Base-by-base conservation (phyloP, 2,888 invertebrate species). In the Lasioglossum oenotherae region DNA sequence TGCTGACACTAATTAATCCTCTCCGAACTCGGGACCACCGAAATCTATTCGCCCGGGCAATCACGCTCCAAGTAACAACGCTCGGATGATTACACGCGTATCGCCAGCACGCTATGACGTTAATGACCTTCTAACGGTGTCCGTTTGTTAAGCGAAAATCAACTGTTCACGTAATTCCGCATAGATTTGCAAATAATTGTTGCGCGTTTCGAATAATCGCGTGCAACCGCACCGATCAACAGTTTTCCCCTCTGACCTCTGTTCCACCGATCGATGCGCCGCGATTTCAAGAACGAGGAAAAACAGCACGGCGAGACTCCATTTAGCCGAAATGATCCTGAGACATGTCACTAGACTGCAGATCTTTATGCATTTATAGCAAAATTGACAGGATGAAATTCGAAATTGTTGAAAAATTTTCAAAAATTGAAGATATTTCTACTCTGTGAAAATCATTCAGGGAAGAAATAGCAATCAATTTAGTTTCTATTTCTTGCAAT, bases 121-220 rank as follows among this genome's bases (percentile, higher is more conserved):
- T 74, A 64, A 74, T 44, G 74, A 80, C 46, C 19, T 74, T 27
- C 75, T n/a, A n/a, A 41, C 73, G 35, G 27, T 74, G 67, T 27
- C 38, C 77, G 60, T 38, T 49, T 27, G 14, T 74, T 78, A 64
- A 60, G 71, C 23, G 27, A 71, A 73, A 72, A 46, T 14, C 8
- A 27, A 19, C 35, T 27, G 23, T 46, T 6, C 60, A 16, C 46
- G 44, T 46, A 41, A 35, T 14, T 4, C 10, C 4, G 53, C 60
- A 69, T 78, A 73, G 23, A 87, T 78, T 83, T 87, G 87, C 81
- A 87, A 87, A 72, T 87, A 83, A 87, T 82, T 69, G 53, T 16
- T 44, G 19, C 57, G 10, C 53, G 44, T 74, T 4, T 76, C 67
- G 10, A 27, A 79, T 81, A 87, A 87, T 87, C 44, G 27, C 60